These are phyloP conservation scores for Cataglyphis cursor DNA, from an alignment of 2,888 invertebrate species.

Conservation along the genomic window DNA sequence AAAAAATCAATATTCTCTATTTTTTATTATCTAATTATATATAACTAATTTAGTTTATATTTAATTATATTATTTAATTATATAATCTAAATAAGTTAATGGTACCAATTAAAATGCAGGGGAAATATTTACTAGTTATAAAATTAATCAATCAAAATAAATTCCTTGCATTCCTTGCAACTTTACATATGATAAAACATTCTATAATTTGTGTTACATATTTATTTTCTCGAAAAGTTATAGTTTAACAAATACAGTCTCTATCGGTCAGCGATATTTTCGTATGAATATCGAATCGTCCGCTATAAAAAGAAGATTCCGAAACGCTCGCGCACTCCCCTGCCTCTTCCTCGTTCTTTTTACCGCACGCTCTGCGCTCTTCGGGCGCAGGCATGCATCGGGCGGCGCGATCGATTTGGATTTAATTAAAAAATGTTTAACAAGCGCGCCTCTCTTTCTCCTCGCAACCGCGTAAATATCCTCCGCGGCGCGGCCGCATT, in stretches of 20 bases:
- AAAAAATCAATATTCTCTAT: not conserved
- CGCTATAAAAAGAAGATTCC: constrained; percentile 48
- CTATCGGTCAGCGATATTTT: constrained; percentile 33
- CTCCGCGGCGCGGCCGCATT: constrained; percentile 75
- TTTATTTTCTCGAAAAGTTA: constrained; percentile 13
- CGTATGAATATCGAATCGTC: constrained; percentile 29
- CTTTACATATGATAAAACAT: not conserved
- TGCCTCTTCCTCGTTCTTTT: constrained; percentile 16
- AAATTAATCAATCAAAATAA: not conserved
- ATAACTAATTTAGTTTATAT: too few relatives aligned
- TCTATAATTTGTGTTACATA: not conserved
- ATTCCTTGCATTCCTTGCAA: not conserved
- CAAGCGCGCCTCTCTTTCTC: constrained; percentile 64
- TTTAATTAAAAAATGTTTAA: constrained; percentile 84
- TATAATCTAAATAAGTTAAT: not conserved
- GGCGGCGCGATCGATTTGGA: constrained; percentile 73
- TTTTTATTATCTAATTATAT: not conserved
- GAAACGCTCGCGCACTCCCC: constrained; percentile 29
- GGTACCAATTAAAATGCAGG: not conserved
- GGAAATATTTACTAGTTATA: not conserved
- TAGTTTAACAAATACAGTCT: constrained; percentile 16
- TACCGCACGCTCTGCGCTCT: constrained; percentile 39
- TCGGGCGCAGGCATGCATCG: constrained; percentile 31
- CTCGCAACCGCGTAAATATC: constrained; percentile 77
- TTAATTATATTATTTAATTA: not conserved